Base-by-base conservation (phyloP, 2,113 vertebrate genomes). In the Hucho hucho region DNA sequence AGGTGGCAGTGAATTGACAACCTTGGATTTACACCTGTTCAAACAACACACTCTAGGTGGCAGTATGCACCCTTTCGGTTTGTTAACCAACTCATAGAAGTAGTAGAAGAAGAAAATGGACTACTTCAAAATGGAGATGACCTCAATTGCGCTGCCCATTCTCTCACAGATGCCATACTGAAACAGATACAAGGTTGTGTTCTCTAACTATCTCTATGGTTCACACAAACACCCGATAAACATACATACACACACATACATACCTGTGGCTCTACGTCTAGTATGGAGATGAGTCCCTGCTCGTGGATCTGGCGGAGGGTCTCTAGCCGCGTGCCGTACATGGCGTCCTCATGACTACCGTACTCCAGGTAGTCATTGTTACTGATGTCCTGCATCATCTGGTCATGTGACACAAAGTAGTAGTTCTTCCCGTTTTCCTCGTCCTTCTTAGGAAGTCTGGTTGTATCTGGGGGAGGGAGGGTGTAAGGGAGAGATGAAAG, bases 351-450 rank as follows among this genome's bases (percentile, higher is more conserved):
- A 6, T 99, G 97, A 93, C 97, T 99, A 90, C 97, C 97, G 47
- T 99, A 99, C 90, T 99, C 97, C 93, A 99, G 93, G 92, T 99
- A 99, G 80, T 99, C 97, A 64, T 99, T 99, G 92, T 97, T 98
- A 85, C 97, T 97, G 92, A 99, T 99, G 94, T 99, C 97, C 93
- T 96, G 96, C 97, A 99, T 99, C 96, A 99, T 99, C 95, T 99
- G 97, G 89, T 98, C 97, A 72, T 99, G 97, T 63, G 96, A 97
- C 80, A 98, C 96, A 76, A 99, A 99, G 94, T 93, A 97, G 88
- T 99, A 99, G 90, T 98, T 99, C 90, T 99, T 98, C 76, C 97
- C 97, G 65, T 97, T 96, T 93, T 99, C 97, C 93, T 99, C 97
- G 68, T 99, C 97, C 92, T 99, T 99, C 94, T 98, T 98, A 82